phyloP scores from a whole-genome alignment of 2,888 invertebrate species.

The Bombyx huttoni region DNA sequence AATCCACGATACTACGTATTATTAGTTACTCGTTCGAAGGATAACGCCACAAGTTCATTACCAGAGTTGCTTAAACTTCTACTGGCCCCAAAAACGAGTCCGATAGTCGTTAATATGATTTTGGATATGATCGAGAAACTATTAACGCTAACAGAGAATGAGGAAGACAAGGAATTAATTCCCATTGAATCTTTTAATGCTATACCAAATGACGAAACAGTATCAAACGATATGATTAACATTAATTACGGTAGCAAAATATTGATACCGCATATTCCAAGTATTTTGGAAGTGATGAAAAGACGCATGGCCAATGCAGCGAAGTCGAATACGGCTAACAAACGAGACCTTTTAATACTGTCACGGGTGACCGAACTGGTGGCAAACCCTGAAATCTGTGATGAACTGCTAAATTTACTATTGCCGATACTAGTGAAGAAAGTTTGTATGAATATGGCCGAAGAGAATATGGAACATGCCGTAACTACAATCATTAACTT shows the following conservation, averaged over 20 bases:
- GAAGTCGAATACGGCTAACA: conserved; percentile 73
- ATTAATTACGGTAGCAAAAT: conserved; percentile 82
- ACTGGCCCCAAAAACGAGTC: conserved; percentile 76
- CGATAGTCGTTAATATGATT: conserved; percentile 77
- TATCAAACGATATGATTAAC: conserved; percentile 29
- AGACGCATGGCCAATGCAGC: conserved; percentile 74
- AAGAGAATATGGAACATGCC: conserved; percentile 79
- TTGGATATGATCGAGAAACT: conserved; percentile 83
- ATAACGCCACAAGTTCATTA: conserved; percentile 71
- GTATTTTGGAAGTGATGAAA: conserved; percentile 79
- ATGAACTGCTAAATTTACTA: conserved; percentile 77
- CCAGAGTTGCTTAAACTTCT: conserved; percentile 80
- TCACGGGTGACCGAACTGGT: conserved; percentile 84
- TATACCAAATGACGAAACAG: conserved; percentile 25
- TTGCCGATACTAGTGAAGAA: conserved; percentile 80
- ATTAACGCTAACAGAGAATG: conserved; percentile 75
- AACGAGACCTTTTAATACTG: conserved; percentile 80
- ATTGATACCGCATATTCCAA: conserved; percentile 80
- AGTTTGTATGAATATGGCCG: conserved; percentile 71
- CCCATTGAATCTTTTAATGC: conserved; percentile 46
- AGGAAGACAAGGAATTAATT: conserved; percentile 54
- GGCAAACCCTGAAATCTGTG: conserved; percentile 76
- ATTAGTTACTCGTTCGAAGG: conserved; percentile 73
- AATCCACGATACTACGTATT: conserved; percentile 84
- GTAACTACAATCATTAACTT: conserved; percentile 83